phyloP scores from a whole-genome alignment of 2,797 vertebrate species.

The Sternarchorhynchus goeldii region DNA sequence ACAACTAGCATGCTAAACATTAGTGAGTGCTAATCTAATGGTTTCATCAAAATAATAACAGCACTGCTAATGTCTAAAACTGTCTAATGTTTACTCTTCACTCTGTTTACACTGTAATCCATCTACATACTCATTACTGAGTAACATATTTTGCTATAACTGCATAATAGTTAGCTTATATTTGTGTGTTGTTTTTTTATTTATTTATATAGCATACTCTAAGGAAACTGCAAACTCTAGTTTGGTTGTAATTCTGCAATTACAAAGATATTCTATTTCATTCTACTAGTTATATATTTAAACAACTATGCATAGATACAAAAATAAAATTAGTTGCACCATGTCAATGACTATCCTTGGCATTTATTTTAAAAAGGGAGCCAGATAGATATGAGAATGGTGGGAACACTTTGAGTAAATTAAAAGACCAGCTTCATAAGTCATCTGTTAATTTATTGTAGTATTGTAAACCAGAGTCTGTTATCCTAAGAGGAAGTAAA shows the following conservation, averaged over 20 bases:
- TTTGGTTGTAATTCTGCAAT: too few species aligned
- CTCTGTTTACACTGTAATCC: too few species aligned
- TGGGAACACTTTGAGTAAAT: conserved; percentile 2
- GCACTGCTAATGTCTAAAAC: too few species aligned
- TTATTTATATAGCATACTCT: too few species aligned
- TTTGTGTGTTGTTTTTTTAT: too few species aligned
- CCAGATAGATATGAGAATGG: neutral
- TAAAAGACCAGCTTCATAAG: conserved; percentile 3
- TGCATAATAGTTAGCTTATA: too few species aligned
- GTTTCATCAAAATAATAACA: neutral
- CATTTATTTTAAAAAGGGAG: neutral
- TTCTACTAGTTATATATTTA: too few species aligned
- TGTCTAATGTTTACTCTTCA: too few species aligned
- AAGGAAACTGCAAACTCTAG: too few species aligned
- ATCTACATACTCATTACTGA: too few species aligned
- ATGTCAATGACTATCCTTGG: neutral
- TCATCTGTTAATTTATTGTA: conserved; percentile 12
- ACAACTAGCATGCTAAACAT: neutral
- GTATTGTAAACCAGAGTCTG: conserved; percentile 2
- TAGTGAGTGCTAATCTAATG: neutral
- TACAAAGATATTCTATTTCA: too few species aligned
- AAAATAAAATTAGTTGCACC: neutral
- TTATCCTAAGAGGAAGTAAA: conserved; percentile 19
- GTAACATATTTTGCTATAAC: too few species aligned
- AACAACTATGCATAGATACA: neutral